phyloP scores from a whole-genome alignment of 2,797 vertebrate genomes.

The Heliangelus exortis region DNA sequence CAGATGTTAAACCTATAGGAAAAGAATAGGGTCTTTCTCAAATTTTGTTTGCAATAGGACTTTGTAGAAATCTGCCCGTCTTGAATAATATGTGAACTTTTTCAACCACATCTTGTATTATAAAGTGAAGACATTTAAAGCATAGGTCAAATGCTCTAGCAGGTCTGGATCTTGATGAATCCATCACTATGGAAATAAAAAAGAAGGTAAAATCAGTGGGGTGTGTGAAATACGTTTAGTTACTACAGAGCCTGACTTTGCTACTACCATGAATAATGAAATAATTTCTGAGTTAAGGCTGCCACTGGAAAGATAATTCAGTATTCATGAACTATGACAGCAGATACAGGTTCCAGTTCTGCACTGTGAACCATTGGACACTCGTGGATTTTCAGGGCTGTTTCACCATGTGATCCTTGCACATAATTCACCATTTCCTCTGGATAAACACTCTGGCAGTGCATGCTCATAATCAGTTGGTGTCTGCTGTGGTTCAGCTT shows the following conservation, averaged over 20 bases:
- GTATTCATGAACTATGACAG: background rate
- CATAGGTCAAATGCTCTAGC: background rate
- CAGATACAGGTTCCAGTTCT: background rate
- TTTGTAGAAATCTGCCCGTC: background rate
- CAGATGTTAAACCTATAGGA: background rate
- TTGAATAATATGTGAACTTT: background rate
- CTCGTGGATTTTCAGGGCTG: background rate
- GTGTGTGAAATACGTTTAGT: background rate
- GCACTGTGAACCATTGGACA: fast-evolving
- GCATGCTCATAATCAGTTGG: background rate
- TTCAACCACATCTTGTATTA: background rate
- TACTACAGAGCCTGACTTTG: background rate
- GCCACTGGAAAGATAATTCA: background rate
- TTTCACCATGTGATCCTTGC: fast-evolving
- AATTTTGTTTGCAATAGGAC: background rate
- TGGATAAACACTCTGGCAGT: background rate
- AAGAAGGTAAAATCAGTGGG: background rate
- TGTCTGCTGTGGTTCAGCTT: background rate
- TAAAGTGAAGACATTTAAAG: background rate
- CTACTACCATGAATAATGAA: background rate
- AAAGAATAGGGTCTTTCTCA: background rate
- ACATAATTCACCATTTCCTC: background rate
- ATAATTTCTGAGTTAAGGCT: background rate
- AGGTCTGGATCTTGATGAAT: background rate
- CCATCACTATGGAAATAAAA: background rate